Conservation (phyloP, 2,113 vertebrate genomes). For the Sinocyclocheilus grahami region DNA sequence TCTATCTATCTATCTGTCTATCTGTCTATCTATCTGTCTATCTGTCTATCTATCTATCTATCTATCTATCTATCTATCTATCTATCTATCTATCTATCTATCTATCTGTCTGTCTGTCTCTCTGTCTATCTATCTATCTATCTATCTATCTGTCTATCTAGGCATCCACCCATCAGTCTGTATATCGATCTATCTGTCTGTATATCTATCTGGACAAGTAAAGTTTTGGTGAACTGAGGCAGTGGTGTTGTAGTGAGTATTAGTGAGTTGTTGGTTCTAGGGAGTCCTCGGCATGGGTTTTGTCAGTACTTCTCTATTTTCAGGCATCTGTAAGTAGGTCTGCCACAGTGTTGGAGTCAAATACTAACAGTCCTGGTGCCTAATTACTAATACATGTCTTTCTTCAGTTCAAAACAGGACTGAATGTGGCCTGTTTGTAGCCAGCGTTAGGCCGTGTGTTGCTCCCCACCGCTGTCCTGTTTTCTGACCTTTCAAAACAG, state of each 20-base stretch:
- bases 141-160: background rate
- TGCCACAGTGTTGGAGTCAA: background rate
- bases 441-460: no score
- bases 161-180: background rate
- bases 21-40: no score
- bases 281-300: background rate
- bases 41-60: no score
- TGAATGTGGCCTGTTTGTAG: background rate
- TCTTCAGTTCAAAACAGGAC: background rate
- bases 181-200: background rate
- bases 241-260: background rate
- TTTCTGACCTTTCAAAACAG: background rate
- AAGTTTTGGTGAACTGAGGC: background rate
- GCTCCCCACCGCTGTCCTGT: background rate
- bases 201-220: background rate
- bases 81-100: no score
- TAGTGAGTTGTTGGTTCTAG: background rate
- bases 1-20: background rate
- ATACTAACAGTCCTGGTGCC: background rate
- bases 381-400: constrained; percentile 8
- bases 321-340: background rate
- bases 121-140: background rate
- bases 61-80: no score
- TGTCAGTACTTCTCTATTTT: constrained; percentile 7
- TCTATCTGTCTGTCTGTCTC: background rate